phyloP scores from a whole-genome alignment of 2,113 vertebrate genomes.

The Gallinago jamesoni region DNA sequence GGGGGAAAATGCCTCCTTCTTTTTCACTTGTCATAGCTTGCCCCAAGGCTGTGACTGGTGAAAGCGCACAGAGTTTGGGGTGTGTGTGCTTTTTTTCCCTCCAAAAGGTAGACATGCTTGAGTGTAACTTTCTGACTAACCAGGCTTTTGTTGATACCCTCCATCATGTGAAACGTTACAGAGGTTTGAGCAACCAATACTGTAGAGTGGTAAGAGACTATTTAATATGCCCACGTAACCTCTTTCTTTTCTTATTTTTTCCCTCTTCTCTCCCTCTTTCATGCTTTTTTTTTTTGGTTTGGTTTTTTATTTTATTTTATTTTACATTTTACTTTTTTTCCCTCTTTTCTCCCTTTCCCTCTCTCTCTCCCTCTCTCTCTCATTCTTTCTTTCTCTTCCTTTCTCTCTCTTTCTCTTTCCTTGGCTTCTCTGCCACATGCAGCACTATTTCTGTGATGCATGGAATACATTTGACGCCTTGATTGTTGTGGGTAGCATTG shows the following conservation, averaged over 20 bases:
- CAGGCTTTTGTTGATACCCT: slow-evolving; percentile 77
- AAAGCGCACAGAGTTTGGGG: slow-evolving; percentile 70
- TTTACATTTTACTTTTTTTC: slow-evolving; percentile 65
- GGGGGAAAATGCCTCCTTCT: slow-evolving; percentile 74
- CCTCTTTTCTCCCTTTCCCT: slow-evolving; percentile 53
- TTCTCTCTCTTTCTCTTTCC: slow-evolving; percentile 62
- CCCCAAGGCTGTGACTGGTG: slow-evolving; percentile 66
- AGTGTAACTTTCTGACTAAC: slow-evolving; percentile 77
- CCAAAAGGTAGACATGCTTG: slow-evolving; percentile 65
- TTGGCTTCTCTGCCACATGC: slow-evolving; percentile 82
- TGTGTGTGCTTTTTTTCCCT: slow-evolving; percentile 69
- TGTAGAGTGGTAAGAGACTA: slow-evolving; percentile 80
- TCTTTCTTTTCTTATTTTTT: slow-evolving; percentile 95
- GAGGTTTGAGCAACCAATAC: slow-evolving; percentile 77
- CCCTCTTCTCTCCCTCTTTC: slow-evolving; percentile 88
- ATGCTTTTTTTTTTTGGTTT: slow-evolving; percentile 71
- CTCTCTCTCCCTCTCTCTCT: slow-evolving; percentile 51
- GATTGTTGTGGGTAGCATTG: slow-evolving; percentile 99
- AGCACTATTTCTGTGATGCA: slow-evolving; percentile 99
- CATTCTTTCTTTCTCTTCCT: slow-evolving; percentile 2
- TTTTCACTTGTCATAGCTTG: slow-evolving; percentile 74
- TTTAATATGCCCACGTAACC: slow-evolving; percentile 88
- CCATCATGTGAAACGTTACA: slow-evolving; percentile 72
- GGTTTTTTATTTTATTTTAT: slow-evolving; percentile 51
- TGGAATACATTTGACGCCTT: slow-evolving; percentile 99